Evolutionary conservation across 2,888 invertebrate genomes (phyloP), one percentile per base, ranked within the genome.

Genomic region (Cerastis rubricosa): DNA sequence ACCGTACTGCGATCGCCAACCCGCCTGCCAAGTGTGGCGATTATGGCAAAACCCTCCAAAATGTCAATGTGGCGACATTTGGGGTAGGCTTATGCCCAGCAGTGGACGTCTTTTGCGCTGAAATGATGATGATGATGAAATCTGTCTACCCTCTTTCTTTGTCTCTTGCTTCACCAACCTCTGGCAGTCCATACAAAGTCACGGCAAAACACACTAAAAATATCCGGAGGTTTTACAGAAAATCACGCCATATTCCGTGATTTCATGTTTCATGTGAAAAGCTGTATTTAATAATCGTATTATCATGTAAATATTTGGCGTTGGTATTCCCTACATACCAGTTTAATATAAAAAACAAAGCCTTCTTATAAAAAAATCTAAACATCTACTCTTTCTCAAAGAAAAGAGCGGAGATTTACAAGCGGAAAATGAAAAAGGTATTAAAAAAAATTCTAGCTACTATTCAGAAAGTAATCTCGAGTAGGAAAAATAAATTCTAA

Each of bases 341-440:
- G 12, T 29, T 45, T 29, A 64, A 43, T 47, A 64, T 51, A 47
- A 63, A 80, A 4, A 84, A 79, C 35, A 63, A 61, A 63, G 5
- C 29, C 29, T 35, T 19, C 19, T n/a, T 43, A 61, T n/a, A 49
- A 80, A 71, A 70, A 78, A 67, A 66, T 29, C 22, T n/a, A 69
- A 79, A 61, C 66, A 83, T 25, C 29, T 29, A 43, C 8, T 61
- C 14, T 54, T 43, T 49, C 35, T 25, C 43, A 79, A 71, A 51
- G 80, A 71, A 84, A 85, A 43, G 25, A 80, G 59, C 68, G 17
- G 17, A 85, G 74, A 69, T 84, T 85, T 74, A 85, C 64, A 80
- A 81, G 70, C 66, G 70, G 81, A 82, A 85, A 85, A 81, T 81
- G 40, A 63, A 81, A 81, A 81, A 82, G 57, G 59, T 75, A 71